Percentiles rank a stretch among this genome's conserved stretches.
Evolutionary conservation across 2,888 invertebrate species (phyloP).

Genomic region (Camponotus fellah): DNA sequence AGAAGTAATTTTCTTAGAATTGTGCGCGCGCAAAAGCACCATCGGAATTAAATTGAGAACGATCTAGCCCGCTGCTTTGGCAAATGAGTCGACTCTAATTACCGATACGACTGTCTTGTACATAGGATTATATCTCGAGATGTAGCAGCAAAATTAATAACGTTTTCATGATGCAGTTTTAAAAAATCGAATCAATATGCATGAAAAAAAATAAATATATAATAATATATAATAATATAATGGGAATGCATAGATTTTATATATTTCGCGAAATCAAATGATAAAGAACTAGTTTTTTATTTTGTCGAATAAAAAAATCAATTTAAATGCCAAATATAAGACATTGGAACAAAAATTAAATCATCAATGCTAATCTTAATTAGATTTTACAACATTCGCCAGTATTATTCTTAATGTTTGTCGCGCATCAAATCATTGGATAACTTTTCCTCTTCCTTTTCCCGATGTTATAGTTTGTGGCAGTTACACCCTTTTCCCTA

Average conservation of each 20-base stretch:
- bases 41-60: conserved; percentile 44
- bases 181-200: conserved; percentile 2
- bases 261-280: conserved; percentile 1
- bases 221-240: no score
- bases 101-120: conserved; percentile 39
- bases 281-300: background rate
- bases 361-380: background rate
- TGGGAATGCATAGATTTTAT: background rate
- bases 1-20: conserved; percentile 36
- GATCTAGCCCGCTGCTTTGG: conserved; percentile 29
- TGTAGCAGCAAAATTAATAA: conserved; percentile 36
- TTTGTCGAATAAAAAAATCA: background rate
- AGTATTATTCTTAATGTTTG: background rate
- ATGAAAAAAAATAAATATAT: background rate
- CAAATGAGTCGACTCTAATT: conserved; percentile 49
- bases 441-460: conserved; percentile 32
- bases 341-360: background rate
- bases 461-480: conserved; percentile 20
- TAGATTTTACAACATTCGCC: background rate
- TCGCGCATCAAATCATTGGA: conserved; percentile 21
- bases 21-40: conserved; percentile 24
- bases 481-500: conserved; percentile 8
- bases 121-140: conserved; percentile 20
- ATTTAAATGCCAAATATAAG: background rate
- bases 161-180: background rate